phyloP scores from a whole-genome alignment of 2,113 vertebrate genomes.

The Sinocyclocheilus grahami region DNA sequence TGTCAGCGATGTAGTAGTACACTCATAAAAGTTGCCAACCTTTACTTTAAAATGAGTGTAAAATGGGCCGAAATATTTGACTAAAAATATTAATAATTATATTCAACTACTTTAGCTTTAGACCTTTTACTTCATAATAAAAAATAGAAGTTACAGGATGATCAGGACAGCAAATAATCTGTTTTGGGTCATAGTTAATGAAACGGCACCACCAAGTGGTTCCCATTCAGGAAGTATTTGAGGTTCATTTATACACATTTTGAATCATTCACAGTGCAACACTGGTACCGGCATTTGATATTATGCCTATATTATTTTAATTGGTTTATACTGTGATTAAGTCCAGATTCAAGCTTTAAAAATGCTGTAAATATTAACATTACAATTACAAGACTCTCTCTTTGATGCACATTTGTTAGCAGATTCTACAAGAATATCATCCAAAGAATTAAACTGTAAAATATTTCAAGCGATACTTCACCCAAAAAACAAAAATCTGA shows the following conservation, averaged over 20 bases:
- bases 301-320: background rate
- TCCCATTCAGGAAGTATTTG: background rate
- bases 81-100: background rate
- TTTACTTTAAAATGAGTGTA: background rate
- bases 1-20: background rate
- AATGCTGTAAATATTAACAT: background rate
- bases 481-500: background rate
- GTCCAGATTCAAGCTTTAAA: background rate
- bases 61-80: background rate
- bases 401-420: background rate
- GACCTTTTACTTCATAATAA: background rate
- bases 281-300: background rate
- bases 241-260: background rate
- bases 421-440: background rate
- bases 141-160: background rate
- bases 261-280: background rate
- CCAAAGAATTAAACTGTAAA: background rate
- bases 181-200: slow-evolving; percentile 11
- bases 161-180: background rate
- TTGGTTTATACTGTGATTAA: background rate
- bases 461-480: background rate
- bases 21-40: background rate
- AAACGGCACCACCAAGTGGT: slow-evolving; percentile 56
- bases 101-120: background rate
- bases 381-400: background rate